Conservation (phyloP, 2,797 vertebrate species). For the Uromys caudimaculatus region DNA sequence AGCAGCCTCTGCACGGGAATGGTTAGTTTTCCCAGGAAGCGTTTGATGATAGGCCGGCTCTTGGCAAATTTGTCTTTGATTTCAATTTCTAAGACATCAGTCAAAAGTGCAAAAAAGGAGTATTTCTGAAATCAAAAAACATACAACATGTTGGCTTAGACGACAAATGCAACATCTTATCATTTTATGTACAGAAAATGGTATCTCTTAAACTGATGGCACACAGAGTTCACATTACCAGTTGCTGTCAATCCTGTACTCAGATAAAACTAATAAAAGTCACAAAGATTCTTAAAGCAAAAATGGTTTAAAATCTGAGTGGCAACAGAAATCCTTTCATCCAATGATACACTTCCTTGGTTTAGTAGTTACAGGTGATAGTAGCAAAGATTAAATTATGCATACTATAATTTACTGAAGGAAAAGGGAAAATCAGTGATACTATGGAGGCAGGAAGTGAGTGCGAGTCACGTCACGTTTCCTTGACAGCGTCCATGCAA, state of each 20-base stretch:
- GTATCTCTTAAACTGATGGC: background rate
- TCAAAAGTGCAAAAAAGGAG: slow-evolving; percentile 97
- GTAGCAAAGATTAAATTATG: background rate
- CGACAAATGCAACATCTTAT: background rate
- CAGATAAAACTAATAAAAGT: background rate
- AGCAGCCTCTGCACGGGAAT: slow-evolving; percentile 97
- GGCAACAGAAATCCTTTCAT: background rate
- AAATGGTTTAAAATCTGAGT: background rate
- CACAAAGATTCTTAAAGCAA: background rate
- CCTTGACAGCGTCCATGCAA: background rate
- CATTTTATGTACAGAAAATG: background rate
- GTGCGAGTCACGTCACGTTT: background rate
- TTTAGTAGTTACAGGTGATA: background rate
- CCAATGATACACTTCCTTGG: background rate
- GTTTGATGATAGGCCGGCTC: slow-evolving; percentile 98
- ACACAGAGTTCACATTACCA: background rate
- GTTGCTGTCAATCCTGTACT: background rate
- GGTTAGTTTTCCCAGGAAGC: slow-evolving; percentile 97
- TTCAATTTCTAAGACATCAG: slow-evolving; percentile 98
- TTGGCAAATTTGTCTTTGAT: slow-evolving; percentile 99
- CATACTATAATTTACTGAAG: background rate
- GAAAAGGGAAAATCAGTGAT: background rate
- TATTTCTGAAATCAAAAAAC: slow-evolving; percentile 93
- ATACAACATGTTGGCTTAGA: slow-evolving; percentile 63
- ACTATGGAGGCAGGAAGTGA: background rate